phyloP scores from a whole-genome alignment of 2,888 invertebrate species.

The Philaethria dido region DNA sequence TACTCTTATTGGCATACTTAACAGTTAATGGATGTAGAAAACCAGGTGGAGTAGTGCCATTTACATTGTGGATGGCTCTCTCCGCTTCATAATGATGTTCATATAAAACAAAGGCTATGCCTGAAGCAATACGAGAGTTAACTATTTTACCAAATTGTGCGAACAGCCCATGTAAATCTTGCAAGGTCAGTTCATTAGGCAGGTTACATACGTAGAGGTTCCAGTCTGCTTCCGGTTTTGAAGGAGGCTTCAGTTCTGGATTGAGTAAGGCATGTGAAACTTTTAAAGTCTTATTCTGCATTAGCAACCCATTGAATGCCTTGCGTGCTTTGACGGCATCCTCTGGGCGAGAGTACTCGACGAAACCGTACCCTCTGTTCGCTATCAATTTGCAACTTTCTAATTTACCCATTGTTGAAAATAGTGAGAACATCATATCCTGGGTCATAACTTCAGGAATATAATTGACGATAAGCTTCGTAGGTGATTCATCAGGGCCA shows the following conservation, averaged over 20 bases:
- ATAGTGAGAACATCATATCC: conserved; percentile 83
- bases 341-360: conserved; percentile 80
- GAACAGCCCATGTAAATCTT: conserved; percentile 82
- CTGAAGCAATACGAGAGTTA: conserved; percentile 82
- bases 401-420: conserved; percentile 83
- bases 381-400: conserved; percentile 84
- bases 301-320: conserved; percentile 80
- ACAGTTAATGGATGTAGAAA: conserved; percentile 82
- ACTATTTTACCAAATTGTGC: conserved; percentile 84
- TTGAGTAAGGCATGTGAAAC: conserved; percentile 81
- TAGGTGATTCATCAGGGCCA: conserved; percentile 82
- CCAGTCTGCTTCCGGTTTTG: conserved; percentile 83
- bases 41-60: conserved; percentile 78
- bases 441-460: conserved; percentile 84
- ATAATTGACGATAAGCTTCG: conserved; percentile 84
- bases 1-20: conserved; percentile 84
- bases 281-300: conserved; percentile 83
- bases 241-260: conserved; percentile 78
- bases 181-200: conserved; percentile 83
- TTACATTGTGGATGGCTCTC: conserved; percentile 78
- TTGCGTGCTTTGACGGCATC: conserved; percentile 81
- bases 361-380: conserved; percentile 83
- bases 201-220: conserved; percentile 84
- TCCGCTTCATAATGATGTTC: conserved; percentile 81
- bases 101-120: conserved; percentile 81